phyloP scores from a whole-genome alignment of 2,888 invertebrate genomes.

The Lamproptera curius region DNA sequence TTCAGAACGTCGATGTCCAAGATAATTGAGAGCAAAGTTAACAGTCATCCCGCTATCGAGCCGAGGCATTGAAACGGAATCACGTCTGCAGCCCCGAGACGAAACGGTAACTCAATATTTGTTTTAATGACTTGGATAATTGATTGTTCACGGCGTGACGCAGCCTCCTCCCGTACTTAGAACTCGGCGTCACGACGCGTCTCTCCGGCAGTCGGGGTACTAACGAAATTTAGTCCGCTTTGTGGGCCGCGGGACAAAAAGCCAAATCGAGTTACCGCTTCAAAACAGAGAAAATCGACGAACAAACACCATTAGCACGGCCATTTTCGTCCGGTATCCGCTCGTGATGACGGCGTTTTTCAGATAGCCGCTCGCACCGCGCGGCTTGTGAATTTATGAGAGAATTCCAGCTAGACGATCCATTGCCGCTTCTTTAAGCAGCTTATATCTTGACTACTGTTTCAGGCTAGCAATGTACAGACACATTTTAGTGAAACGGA shows the following conservation, averaged over 20 bases:
- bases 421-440: constrained; percentile 32
- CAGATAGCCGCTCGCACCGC: constrained; percentile 33
- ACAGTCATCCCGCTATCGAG: no score
- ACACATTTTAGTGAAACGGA: background rate
- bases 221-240: constrained; percentile 72
- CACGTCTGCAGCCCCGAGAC: constrained; percentile 36
- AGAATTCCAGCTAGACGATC: constrained; percentile 6
- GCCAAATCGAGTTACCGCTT: constrained; percentile 73
- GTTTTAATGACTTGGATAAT: constrained; percentile 67
- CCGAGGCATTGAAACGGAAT: no score
- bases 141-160: constrained; percentile 55
- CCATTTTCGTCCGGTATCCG: constrained; percentile 66
- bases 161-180: constrained; percentile 35
- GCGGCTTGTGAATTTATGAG: background rate
- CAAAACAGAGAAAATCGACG: constrained; percentile 75
- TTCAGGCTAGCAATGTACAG: constrained; percentile 31
- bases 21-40: no score
- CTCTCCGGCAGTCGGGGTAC: constrained; percentile 52
- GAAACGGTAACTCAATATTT: constrained; percentile 69
- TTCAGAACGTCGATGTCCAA: no score
- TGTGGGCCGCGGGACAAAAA: constrained; percentile 63
- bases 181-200: constrained; percentile 45
- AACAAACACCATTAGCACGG: constrained; percentile 75
- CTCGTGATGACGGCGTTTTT: constrained; percentile 72
- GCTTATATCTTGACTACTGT: background rate